Conservation (phyloP, 1,140 invertebrate genomes). For the Heliconius hermathena region DNA sequence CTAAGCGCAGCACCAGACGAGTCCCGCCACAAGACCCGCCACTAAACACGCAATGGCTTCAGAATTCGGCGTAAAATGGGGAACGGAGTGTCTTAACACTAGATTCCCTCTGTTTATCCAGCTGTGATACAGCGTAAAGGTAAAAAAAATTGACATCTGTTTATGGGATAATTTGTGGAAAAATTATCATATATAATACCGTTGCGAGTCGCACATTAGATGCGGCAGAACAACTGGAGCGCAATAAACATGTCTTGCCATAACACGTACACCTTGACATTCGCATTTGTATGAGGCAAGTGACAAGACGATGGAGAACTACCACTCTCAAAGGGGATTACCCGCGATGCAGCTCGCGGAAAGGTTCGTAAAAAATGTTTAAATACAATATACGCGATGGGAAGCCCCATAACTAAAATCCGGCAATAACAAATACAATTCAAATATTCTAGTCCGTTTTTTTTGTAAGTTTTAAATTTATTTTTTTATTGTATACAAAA, state of each 20-base stretch:
- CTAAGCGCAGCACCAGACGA: no score
- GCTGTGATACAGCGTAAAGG: no score
- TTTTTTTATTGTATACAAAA: background rate
- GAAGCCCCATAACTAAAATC: background rate
- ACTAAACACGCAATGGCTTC: no score
- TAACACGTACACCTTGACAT: conserved; percentile 53
- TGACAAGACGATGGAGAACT: conserved; percentile 59
- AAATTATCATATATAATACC: conserved; percentile 28
- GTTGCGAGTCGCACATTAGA: conserved; percentile 50
- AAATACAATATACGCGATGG: background rate
- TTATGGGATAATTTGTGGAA: conserved; percentile 29
- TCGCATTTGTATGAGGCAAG: conserved; percentile 42
- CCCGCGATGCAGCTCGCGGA: conserved; percentile 60
- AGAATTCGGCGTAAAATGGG: no score
- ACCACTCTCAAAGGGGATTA: conserved; percentile 58
- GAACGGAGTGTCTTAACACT: no score
- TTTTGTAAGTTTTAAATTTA: background rate
- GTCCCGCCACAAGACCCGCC: no score
- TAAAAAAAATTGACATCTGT: background rate
- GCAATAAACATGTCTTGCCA: conserved; percentile 44
- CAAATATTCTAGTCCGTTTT: no score
- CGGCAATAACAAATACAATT: background rate
- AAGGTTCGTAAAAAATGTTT: conserved; percentile 50
- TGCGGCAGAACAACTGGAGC: conserved; percentile 58
- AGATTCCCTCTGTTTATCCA: no score